These are phyloP conservation scores for Drosophila borborema DNA, from an alignment of 2,888 invertebrate species.

Conservation along the genomic window DNA sequence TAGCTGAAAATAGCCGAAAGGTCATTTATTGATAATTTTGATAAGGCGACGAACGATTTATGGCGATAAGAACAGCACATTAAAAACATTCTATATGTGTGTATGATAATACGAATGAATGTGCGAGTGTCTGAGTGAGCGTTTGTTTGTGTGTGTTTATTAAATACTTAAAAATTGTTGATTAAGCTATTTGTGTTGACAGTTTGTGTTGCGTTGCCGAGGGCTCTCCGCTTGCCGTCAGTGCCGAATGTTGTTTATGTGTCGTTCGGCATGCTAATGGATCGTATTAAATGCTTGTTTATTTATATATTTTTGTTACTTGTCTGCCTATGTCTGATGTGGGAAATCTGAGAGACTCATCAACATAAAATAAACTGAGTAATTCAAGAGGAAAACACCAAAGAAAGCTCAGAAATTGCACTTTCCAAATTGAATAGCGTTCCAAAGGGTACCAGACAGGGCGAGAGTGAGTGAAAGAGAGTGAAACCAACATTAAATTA, in stretches of 20 bases:
- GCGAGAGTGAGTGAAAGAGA: slow-evolving; percentile 3
- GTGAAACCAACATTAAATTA: slow-evolving; percentile 47
- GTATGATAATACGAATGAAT: neutral
- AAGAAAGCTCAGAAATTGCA: slow-evolving; percentile 36
- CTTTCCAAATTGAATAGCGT: slow-evolving; percentile 45
- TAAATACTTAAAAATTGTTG: slow-evolving; percentile 56
- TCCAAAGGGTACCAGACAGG: slow-evolving; percentile 21
- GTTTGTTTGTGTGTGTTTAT: slow-evolving; percentile 13
- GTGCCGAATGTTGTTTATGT: slow-evolving; percentile 34
- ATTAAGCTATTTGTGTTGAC: slow-evolving; percentile 72
- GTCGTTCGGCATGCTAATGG: slow-evolving; percentile 4
- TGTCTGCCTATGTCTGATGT: neutral
- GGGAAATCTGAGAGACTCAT: slow-evolving; percentile 16
- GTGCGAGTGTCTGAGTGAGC: neutral
- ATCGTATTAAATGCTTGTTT: slow-evolving; percentile 1
- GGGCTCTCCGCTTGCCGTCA: slow-evolving; percentile 11
- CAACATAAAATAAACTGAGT: slow-evolving; percentile 23
- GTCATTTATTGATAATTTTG: slow-evolving; percentile 74
- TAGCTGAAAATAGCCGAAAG: slow-evolving; percentile 57
- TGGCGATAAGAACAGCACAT: slow-evolving; percentile 51
- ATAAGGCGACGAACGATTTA: slow-evolving; percentile 64
- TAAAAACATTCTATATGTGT: slow-evolving; percentile 34
- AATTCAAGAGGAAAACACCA: slow-evolving; percentile 14
- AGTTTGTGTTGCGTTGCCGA: slow-evolving; percentile 37
- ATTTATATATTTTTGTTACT: slow-evolving; percentile 3